A percentile compares a stretch with the other conserved stretches of the same genome.
These are phyloP conservation scores for Sarotherodon lohbergeri DNA, from an alignment of 2,113 vertebrate genomes.

Conservation along the genomic window DNA sequence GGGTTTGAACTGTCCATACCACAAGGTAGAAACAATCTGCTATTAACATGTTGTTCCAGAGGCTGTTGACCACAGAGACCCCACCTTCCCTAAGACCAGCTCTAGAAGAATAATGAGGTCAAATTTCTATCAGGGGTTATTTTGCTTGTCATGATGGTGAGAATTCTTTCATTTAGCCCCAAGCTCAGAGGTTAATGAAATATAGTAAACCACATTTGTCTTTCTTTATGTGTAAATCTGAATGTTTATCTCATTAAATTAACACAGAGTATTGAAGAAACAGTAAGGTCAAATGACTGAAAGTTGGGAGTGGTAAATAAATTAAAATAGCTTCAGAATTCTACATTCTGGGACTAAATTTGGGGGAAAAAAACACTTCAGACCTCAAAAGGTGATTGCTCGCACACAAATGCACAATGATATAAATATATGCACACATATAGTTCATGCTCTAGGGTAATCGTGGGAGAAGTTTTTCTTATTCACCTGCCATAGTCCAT, in stretches of 20 bases:
- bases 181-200: neutral
- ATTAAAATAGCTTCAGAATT: neutral
- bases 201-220: neutral
- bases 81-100: neutral
- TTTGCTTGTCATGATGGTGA: neutral
- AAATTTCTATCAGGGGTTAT: neutral
- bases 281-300: neutral
- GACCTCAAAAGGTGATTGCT: neutral
- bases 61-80: neutral
- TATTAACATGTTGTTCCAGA: neutral
- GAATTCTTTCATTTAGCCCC: neutral
- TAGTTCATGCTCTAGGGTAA: neutral
- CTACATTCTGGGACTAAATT: neutral
- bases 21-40: neutral
- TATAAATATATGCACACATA: neutral
- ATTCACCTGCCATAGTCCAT: neutral
- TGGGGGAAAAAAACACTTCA: neutral
- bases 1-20: neutral
- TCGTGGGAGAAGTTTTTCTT: neutral
- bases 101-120: neutral
- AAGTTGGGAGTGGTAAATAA: neutral
- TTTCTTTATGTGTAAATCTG: neutral
- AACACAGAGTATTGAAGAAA: neutral
- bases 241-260: neutral
- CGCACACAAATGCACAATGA: neutral